Percentiles rank a stretch among this genome's conserved stretches.
Evolutionary conservation across 2,888 invertebrate species (phyloP).

Genomic region (Myopa testacea): DNA sequence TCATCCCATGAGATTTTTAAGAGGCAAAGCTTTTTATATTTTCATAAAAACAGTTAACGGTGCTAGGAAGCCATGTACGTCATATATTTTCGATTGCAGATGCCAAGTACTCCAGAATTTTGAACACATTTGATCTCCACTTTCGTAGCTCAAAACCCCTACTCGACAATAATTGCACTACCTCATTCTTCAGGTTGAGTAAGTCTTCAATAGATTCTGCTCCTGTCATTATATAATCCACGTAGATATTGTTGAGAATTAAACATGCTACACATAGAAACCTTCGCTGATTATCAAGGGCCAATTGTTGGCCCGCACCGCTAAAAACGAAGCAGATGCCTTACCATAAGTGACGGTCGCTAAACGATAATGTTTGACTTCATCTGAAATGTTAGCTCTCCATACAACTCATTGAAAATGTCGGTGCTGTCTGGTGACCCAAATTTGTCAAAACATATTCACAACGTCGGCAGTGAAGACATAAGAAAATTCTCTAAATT

Average conservation of each 20-base stretch:
- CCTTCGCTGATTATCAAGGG: not conserved
- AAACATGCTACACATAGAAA: not conserved
- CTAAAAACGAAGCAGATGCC: slow-evolving; percentile 18
- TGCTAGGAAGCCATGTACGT: no score
- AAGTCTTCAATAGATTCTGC: not conserved
- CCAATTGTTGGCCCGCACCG: slow-evolving; percentile 12
- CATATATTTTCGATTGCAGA: no score
- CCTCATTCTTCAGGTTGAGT: not conserved
- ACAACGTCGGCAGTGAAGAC: not conserved
- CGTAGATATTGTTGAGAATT: slow-evolving; percentile 1
- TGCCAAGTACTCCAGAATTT: not conserved
- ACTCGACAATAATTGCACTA: not conserved
- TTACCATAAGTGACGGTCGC: not conserved
- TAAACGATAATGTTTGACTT: slow-evolving; percentile 10
- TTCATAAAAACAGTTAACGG: no score
- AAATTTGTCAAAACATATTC: not conserved
- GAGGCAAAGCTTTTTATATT: not conserved
- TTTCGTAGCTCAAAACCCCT: not conserved
- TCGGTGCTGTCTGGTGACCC: not conserved
- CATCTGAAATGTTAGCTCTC: not conserved
- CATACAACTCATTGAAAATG: not conserved
- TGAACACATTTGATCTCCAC: not conserved
- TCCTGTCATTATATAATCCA: slow-evolving; percentile 14
- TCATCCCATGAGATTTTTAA: not conserved
- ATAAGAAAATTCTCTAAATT: not conserved